phyloP scores from a whole-genome alignment of 2,113 vertebrate genomes.

The Odobenus rosmarus region DNA sequence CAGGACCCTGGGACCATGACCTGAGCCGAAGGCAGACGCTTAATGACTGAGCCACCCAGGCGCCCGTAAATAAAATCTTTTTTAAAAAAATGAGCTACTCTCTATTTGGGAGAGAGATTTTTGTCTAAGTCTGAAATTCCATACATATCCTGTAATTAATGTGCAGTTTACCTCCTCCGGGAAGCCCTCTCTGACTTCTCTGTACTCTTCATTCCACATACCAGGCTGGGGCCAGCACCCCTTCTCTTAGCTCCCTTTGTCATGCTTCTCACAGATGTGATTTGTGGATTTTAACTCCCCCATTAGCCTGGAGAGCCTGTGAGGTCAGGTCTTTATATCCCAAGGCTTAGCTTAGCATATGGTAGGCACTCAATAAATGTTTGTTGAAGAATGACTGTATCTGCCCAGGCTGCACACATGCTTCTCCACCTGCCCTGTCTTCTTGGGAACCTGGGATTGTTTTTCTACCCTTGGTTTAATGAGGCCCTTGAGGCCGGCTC shows the following conservation, averaged over 20 bases:
- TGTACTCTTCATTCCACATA: not conserved
- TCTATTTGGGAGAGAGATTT: not conserved
- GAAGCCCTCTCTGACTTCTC: not conserved
- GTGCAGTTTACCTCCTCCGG: not conserved
- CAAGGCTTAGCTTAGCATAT: not conserved
- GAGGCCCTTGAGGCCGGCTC: constrained; percentile 41
- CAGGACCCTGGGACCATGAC: too few relatives aligned
- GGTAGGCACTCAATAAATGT: not conserved
- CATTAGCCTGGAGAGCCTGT: not conserved
- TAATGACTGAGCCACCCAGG: too few relatives aligned
- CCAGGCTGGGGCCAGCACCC: not conserved
- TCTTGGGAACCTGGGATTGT: constrained; percentile 50
- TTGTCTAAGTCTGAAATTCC: not conserved
- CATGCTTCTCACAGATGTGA: not conserved
- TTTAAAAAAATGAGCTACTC: not conserved
- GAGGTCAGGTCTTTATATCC: not conserved
- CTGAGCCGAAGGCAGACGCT: too few relatives aligned
- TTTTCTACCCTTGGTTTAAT: constrained; percentile 19
- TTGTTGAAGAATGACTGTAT: not conserved
- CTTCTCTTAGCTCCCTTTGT: not conserved
- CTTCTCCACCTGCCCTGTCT: constrained; percentile 42
- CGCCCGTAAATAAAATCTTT: too few relatives aligned
- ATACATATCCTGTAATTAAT: not conserved
- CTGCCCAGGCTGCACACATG: not conserved
- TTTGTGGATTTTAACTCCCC: not conserved